phyloP scores from a whole-genome alignment of 1,140 invertebrate genomes.

The Metopolophium dirhodum region DNA sequence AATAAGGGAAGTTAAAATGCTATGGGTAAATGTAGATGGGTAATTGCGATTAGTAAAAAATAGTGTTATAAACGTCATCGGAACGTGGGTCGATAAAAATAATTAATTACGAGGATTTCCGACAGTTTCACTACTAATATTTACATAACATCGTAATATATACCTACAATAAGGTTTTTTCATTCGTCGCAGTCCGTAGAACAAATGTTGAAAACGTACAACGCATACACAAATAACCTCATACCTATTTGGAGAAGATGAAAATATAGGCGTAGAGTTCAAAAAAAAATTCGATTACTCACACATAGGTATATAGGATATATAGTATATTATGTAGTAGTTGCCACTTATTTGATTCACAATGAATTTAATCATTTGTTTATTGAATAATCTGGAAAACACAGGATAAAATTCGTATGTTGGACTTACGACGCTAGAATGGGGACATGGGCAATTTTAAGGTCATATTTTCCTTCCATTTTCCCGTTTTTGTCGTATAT shows the following conservation, averaged over 20 bases:
- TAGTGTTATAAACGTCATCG: constrained; percentile 31
- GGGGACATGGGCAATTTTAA: too few species aligned
- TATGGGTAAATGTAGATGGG: neutral
- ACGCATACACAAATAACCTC: neutral
- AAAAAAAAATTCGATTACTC: neutral
- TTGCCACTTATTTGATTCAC: neutral
- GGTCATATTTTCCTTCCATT: too few species aligned
- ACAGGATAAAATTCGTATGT: too few species aligned
- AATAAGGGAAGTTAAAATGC: neutral
- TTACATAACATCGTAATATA: neutral
- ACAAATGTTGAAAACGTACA: neutral
- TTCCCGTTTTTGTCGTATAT: too few species aligned
- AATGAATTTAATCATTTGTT: neutral
- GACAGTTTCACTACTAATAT: constrained; percentile 1
- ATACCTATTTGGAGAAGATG: neutral
- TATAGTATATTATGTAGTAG: neutral
- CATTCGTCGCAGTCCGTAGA: neutral
- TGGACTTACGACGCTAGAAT: too few species aligned
- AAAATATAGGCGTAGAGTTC: neutral
- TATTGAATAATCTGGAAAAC: neutral
- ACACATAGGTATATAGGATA: neutral
- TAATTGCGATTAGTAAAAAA: neutral
- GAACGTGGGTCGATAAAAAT: neutral
- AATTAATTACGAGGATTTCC: neutral
- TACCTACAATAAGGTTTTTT: neutral